These are phyloP conservation scores for Apodemus sylvaticus DNA, from an alignment of 2,113 vertebrate species.

Conservation along the genomic window DNA sequence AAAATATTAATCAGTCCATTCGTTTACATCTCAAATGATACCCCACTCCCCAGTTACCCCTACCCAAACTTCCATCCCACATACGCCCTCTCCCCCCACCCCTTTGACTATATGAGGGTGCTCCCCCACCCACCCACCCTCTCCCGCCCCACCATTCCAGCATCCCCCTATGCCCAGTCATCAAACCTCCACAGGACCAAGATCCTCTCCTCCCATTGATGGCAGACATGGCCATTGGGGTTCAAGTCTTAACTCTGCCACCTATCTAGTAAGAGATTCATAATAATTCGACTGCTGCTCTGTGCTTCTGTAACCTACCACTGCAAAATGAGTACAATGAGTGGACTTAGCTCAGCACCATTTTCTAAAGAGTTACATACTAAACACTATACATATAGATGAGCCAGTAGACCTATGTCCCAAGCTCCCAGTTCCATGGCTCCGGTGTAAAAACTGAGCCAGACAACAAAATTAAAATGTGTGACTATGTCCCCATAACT, in stretches of 20 bases:
- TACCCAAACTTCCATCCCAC: too few relatives aligned
- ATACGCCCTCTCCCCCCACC: too few relatives aligned
- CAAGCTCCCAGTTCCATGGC: neutral
- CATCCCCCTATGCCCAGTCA: too few relatives aligned
- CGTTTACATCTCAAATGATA: too few relatives aligned
- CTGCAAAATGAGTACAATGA: neutral
- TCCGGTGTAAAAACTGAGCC: neutral
- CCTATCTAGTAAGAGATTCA: neutral
- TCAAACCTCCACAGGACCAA: too few relatives aligned
- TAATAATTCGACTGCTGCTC: neutral
- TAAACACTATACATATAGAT: neutral
- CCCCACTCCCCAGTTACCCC: too few relatives aligned
- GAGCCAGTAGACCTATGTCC: fast-evolving
- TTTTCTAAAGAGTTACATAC: neutral
- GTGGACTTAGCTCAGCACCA: neutral
- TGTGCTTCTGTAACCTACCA: neutral
- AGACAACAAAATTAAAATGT: neutral
- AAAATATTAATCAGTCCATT: too few relatives aligned
- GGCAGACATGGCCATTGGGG: neutral
- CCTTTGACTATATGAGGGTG: too few relatives aligned
- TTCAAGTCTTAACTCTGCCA: neutral
- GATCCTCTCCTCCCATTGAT: too few relatives aligned
- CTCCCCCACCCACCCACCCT: too few relatives aligned
- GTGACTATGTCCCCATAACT: neutral
- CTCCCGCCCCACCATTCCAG: too few relatives aligned